phyloP scores from a whole-genome alignment of 1,140 invertebrate genomes.

The Helicoverpa zea region DNA sequence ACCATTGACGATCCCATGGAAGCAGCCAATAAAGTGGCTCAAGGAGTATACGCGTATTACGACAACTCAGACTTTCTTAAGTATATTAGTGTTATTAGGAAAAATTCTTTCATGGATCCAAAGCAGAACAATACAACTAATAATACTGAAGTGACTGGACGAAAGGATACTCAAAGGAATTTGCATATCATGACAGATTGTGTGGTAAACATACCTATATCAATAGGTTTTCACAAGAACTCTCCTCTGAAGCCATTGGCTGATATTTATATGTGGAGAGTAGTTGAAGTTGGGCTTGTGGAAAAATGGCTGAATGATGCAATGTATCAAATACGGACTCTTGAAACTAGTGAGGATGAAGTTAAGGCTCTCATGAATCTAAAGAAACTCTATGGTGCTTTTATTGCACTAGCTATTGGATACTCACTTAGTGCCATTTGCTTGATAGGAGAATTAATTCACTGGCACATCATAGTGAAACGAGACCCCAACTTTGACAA shows the following conservation, averaged over 20 bases:
- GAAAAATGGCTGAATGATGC: conserved; percentile 93
- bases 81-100: conserved; percentile 88
- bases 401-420: conserved; percentile 90
- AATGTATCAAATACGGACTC: conserved; percentile 85
- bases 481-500: conserved; percentile 91
- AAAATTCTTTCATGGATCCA: conserved; percentile 68
- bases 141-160: conserved; percentile 52
- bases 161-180: conserved; percentile 83
- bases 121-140: conserved; percentile 65
- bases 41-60: conserved; percentile 92
- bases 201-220: conserved; percentile 93
- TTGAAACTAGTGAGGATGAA: conserved; percentile 81
- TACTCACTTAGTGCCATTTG: conserved; percentile 88
- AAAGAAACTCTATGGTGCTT: conserved; percentile 91
- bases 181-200: conserved; percentile 94
- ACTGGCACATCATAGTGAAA: conserved; percentile 90
- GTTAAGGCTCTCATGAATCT: conserved; percentile 92
- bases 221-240: conserved; percentile 93
- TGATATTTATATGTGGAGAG: conserved; percentile 89
- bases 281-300: conserved; percentile 92
- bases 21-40: conserved; percentile 88
- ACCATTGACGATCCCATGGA: conserved; percentile 87
- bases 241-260: conserved; percentile 91
- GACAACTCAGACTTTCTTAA: conserved; percentile 92
- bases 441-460: conserved; percentile 88